Evolutionary conservation across 2,888 invertebrate genomes (phyloP), one percentile per base, ranked within the genome.

Genomic region (Cyrtodaria siliqua): DNA sequence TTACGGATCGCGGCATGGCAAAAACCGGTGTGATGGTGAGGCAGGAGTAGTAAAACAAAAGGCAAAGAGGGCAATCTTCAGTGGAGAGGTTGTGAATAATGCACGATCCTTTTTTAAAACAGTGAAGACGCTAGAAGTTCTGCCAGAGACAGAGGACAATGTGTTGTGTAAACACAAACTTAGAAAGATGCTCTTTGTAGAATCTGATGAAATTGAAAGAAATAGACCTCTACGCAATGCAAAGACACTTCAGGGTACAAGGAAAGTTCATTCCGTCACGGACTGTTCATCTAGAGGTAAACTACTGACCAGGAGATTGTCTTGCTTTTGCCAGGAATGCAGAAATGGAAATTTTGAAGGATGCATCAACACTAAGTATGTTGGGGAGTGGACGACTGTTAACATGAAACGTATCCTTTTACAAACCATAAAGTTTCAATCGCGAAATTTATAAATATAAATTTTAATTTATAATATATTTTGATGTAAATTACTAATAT

Each of bases 11-110:
- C 33, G 67, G 8, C 71, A 71, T 63, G 70, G 76, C 18, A 77
- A 77, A 26, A 77, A 77, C 26, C 44, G 71, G 26, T 77, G 71
- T 40, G 67, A 71, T 57, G 69, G 75, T 1, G 75, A 75, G 50
- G 71, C 67, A 24, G 76, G 76, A 14, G 53, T 67, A 8, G n/a
- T 67, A 16, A 67, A 67, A 33, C 62, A 57, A 23, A 62, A 33
- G 47, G 76, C 59, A 26, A 59, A 67, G 0, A 77, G 71, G 52
- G 56, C 33, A 2, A 52, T 59, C 0, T 42, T 27, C 29, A 63
- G 29, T 53, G 70, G 29, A 26, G 38, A 62, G 18, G 2, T 77
- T 71, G 57, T 47, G 47, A 18, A 18, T 61, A 6, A 9, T 44
- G 44, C 8, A 9, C 8, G 8, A 44, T 44, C 8, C 44, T 9